A percentile compares a stretch with the other conserved stretches of the same genome.
Conservation (phyloP, 2,797 vertebrate genomes). For the Aeoliscus strigatus region DNA sequence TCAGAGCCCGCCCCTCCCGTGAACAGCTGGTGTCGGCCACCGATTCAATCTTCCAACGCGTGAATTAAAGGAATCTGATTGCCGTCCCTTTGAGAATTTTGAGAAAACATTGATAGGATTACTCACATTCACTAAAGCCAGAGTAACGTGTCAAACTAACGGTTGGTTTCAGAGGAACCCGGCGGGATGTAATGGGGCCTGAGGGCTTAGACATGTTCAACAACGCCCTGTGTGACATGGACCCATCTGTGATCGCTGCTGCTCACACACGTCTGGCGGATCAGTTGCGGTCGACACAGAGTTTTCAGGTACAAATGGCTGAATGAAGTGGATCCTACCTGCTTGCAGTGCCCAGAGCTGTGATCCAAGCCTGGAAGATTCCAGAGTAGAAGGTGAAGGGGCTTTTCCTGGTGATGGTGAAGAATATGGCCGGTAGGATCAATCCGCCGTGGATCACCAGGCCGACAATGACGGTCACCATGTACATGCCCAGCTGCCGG, state of each 20-base stretch:
- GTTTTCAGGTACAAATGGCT: slow-evolving; percentile 22
- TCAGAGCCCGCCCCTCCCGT: slow-evolving; percentile 9
- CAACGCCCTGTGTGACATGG: slow-evolving; percentile 45
- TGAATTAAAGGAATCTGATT: slow-evolving; percentile 68
- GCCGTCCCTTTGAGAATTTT: slow-evolving; percentile 54
- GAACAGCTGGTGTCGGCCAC: slow-evolving; percentile 51
- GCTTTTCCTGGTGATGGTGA: slow-evolving; percentile 77
- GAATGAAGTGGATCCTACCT: slow-evolving; percentile 67
- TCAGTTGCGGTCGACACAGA: slow-evolving; percentile 7
- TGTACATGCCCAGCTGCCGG: slow-evolving; percentile 83
- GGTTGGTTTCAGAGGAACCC: slow-evolving; percentile 52
- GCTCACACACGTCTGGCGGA: slow-evolving; percentile 25
- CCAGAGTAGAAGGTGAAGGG: slow-evolving; percentile 78
- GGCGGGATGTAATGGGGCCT: slow-evolving; percentile 27
- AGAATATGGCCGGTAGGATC: slow-evolving; percentile 81
- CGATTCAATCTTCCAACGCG: slow-evolving; percentile 49
- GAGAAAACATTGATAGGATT: slow-evolving; percentile 67
- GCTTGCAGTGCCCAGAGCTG: slow-evolving; percentile 83
- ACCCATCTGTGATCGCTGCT: slow-evolving; percentile 26
- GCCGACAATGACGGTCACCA: slow-evolving; percentile 82
- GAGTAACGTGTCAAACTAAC: slow-evolving; percentile 61
- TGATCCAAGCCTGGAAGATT: slow-evolving; percentile 87
- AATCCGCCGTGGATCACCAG: slow-evolving; percentile 81
- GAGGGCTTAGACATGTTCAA: slow-evolving; percentile 48
- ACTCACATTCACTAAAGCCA: slow-evolving; percentile 54